Evolutionary conservation across 2,113 vertebrate species (phyloP).

Genomic region (Lycaon pictus): DNA sequence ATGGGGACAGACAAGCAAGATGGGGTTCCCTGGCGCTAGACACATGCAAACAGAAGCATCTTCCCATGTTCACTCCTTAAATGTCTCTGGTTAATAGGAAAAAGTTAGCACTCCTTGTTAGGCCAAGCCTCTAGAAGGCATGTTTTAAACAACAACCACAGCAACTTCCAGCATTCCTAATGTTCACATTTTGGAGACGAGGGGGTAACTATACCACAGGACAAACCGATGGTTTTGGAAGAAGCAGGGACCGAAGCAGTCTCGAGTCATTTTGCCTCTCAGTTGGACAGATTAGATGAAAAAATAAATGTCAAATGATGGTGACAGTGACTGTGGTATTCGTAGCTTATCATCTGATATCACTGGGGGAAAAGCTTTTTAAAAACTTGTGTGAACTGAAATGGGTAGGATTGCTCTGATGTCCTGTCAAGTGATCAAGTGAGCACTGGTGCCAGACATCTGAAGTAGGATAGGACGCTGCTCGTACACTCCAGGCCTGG

Average conservation of each 20-base stretch:
- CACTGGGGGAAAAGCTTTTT: neutral
- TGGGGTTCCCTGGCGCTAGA: neutral
- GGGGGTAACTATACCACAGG: neutral
- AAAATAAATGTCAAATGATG: neutral
- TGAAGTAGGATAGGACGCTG: neutral
- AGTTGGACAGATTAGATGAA: neutral
- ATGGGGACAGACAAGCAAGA: no score
- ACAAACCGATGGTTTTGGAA: neutral
- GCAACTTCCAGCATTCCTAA: neutral
- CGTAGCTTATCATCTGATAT: neutral
- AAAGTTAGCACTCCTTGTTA: neutral
- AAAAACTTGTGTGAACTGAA: neutral
- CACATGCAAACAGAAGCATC: neutral
- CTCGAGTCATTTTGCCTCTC: neutral
- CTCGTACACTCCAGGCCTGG: neutral
- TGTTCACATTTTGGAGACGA: neutral
- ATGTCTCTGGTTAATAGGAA: neutral
- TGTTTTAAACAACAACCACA: neutral
- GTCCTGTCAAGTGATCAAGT: neutral
- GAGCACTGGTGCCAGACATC: neutral
- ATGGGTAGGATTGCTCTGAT: neutral
- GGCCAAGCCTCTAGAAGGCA: neutral
- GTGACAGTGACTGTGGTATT: neutral
- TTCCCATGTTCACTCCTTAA: neutral
- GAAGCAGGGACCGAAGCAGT: neutral